Percentiles rank a stretch among this genome's conserved stretches.
phyloP scores from a whole-genome alignment of 2,888 invertebrate species.

The Spodoptera picta region DNA sequence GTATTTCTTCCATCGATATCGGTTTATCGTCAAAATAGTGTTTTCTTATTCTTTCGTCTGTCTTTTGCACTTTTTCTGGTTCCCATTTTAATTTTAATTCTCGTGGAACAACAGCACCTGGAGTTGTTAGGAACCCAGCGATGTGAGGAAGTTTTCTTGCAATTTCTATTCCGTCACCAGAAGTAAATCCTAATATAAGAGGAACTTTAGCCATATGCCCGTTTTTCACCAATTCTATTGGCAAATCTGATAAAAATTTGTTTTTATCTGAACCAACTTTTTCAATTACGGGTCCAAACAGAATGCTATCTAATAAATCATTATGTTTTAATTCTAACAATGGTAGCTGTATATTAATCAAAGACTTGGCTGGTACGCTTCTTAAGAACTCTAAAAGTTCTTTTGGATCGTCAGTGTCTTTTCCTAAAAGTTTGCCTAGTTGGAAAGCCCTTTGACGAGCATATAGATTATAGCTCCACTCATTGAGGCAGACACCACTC shows the following conservation, averaged over 20 bases:
- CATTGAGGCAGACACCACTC: slow-evolving; percentile 83
- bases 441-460: slow-evolving; percentile 79
- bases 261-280: slow-evolving; percentile 67
- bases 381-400: slow-evolving; percentile 77
- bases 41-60: slow-evolving; percentile 73
- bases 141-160: slow-evolving; percentile 69
- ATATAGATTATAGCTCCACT: slow-evolving; percentile 80
- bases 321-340: slow-evolving; percentile 63
- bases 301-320: slow-evolving; percentile 75
- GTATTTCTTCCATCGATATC: slow-evolving; percentile 66
- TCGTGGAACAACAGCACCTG: slow-evolving; percentile 78
- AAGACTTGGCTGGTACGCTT: slow-evolving; percentile 67
- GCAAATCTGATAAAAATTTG: slow-evolving; percentile 74
- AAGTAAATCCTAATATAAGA: slow-evolving; percentile 80
- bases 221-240: slow-evolving; percentile 68
- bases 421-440: slow-evolving; percentile 79
- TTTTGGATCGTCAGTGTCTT: slow-evolving; percentile 74
- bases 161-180: slow-evolving; percentile 83
- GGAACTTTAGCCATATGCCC: slow-evolving; percentile 76
- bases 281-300: slow-evolving; percentile 83
- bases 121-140: slow-evolving; percentile 60
- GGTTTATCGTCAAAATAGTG: slow-evolving; percentile 73
- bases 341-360: slow-evolving; percentile 77
- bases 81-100: slow-evolving; percentile 77
- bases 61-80: slow-evolving; percentile 61